A percentile compares a stretch with the other conserved stretches of the same genome.
Conservation (phyloP, 30 jellyfish, hydroid and myxozoan genomes). For the Cassiopea xamachana region DNA sequence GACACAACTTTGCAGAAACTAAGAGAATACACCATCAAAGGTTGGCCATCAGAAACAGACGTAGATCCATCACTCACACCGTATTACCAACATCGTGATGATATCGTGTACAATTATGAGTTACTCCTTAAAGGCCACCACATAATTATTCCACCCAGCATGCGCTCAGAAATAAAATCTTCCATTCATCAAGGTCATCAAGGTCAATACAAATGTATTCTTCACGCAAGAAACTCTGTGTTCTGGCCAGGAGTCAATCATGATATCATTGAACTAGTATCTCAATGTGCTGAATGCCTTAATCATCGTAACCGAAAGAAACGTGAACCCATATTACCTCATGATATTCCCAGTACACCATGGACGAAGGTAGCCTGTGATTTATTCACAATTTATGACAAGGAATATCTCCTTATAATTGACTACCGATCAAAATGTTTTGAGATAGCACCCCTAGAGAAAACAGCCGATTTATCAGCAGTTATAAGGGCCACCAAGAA, state of each 20-base stretch:
- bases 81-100: conserved; percentile 57
- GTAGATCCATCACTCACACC: conserved; percentile 40
- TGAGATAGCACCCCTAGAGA: not conserved
- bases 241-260: conserved; percentile 67
- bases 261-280: conserved; percentile 49
- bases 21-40: conserved; percentile 38
- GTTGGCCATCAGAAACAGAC: conserved; percentile 48
- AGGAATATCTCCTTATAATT: not conserved
- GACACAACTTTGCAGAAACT: conserved; percentile 60
- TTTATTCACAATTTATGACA: not conserved
- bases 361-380: conserved; percentile 46
- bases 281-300: conserved; percentile 49
- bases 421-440: not conserved
- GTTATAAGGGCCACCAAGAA: not conserved
- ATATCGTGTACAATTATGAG: conserved; percentile 36
- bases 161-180: conserved; percentile 51
- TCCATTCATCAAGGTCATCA: conserved; percentile 62
- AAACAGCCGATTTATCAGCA: not conserved
- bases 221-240: conserved; percentile 29
- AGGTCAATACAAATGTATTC: conserved; percentile 50
- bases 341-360: conserved; percentile 40
- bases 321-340: conserved; percentile 43
- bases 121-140: conserved; percentile 63
- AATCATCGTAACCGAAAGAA: conserved; percentile 40
- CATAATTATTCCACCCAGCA: conserved; percentile 46